Evolutionary conservation across 2,113 vertebrate species (phyloP), one percentile per base, ranked within the genome.

Genomic region (Excalfactoria chinensis): DNA sequence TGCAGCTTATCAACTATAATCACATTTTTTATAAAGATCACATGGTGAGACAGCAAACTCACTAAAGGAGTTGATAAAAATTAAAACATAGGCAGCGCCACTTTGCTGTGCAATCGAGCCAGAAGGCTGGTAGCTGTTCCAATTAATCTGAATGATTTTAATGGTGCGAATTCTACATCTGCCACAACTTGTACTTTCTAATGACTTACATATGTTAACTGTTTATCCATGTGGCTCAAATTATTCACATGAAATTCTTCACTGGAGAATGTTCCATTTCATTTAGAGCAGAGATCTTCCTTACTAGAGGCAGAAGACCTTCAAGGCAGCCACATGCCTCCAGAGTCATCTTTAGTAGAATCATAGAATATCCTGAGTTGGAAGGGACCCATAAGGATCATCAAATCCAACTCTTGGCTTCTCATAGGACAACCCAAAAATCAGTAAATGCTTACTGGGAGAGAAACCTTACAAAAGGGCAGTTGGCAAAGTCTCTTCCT

Each of bases 1-100:
- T 72, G 35, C 40, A 82, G 67, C 53, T 95, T 85, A 71, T 70
- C 88, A 71, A n/a, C 51, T 14, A 58, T 56, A 82, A 91, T 82
- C 28, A 15, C 13, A 3, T 44, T 48, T 80, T 48, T 80, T 56
- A 23, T 20, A 82, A 37, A 72, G 26, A 69, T 62, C 67, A 68
- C 0, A 0, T 34, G 60, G 68, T 6, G 30, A 87, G 87, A 75
- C 44, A 79, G 67, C 44, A 82, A 86, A 90, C 43, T 62, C 60
- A 62, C 3, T 48, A 16, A 76, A 77, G 43, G 28, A 81, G 30
- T 23, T 3, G 6, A 49, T 30, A 55, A 84, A 88, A 90, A 90
- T 73, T 37, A 53, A 43, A 49, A 55, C 48, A 46, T 5, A 20
- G 1, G 0, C 37, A 59, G 48, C 46, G 43, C 21, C 10, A 32